Percentiles rank a stretch among this genome's conserved stretches.
Conservation (phyloP, 2,113 vertebrate species). For the Pithys albifrons region DNA sequence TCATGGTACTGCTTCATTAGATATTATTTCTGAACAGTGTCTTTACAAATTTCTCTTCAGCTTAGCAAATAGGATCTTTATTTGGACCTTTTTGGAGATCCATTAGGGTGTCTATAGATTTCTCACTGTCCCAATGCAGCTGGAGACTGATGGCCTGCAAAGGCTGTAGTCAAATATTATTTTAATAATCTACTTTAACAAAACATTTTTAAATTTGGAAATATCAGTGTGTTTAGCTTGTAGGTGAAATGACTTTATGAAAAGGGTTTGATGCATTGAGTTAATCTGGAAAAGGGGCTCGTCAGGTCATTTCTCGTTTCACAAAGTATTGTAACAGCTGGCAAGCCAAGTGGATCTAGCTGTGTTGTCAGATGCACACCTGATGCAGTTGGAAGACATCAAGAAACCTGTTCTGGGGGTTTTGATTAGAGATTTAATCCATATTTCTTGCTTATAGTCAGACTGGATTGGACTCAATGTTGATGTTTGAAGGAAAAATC, state of each 20-base stretch:
- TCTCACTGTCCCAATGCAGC: not conserved
- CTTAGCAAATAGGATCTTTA: not conserved
- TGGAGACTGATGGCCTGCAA: not conserved
- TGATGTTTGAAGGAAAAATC: not conserved
- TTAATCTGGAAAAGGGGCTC: not conserved
- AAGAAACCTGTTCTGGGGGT: not conserved
- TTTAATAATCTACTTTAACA: not conserved
- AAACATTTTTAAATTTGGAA: not conserved
- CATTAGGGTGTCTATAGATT: not conserved
- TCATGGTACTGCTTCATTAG: not conserved
- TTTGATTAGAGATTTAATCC: not conserved
- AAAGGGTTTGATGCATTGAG: not conserved
- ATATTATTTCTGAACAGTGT: not conserved
- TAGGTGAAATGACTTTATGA: not conserved
- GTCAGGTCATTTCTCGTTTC: not conserved
- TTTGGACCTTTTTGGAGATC: not conserved
- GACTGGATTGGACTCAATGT: not conserved
- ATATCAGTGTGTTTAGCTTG: not conserved
- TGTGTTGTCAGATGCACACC: not conserved
- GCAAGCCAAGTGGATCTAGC: not conserved
- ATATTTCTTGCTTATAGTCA: not conserved
- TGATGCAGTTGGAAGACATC: not conserved
- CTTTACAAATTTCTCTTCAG: not conserved
- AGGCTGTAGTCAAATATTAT: not conserved
- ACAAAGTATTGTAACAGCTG: not conserved